A percentile compares a stretch with the other conserved stretches of the same genome.
Evolutionary conservation across 2,113 vertebrate species (phyloP).

Genomic region (Sorex araneus): DNA sequence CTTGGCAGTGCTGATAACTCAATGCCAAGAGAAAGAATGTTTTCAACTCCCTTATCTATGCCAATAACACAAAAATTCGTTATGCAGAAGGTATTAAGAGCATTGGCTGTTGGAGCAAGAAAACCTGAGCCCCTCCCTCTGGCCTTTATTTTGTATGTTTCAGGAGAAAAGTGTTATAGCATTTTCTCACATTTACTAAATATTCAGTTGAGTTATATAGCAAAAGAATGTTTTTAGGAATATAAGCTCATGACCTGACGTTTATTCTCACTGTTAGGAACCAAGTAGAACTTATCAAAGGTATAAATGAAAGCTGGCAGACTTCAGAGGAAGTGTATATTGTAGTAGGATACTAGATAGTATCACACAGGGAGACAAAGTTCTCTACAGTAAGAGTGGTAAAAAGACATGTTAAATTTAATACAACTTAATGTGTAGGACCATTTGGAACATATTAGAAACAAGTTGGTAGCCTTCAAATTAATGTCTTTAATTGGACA

Average conservation of each 20-base stretch:
- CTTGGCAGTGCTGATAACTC: not conserved
- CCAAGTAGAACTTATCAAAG: not conserved
- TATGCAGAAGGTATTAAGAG: not conserved
- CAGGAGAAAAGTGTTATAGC: too few species aligned
- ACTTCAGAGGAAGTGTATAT: not conserved
- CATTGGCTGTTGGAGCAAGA: not conserved
- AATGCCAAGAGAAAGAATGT: not conserved
- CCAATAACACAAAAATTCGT: not conserved
- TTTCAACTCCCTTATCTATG: not conserved
- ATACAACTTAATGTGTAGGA: not conserved
- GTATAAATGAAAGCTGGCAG: not conserved
- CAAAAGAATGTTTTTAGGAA: not conserved
- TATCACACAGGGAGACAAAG: not conserved
- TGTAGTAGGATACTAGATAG: too few species aligned
- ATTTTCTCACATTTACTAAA: not conserved
- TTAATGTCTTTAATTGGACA: too few species aligned
- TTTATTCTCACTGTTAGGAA: not conserved
- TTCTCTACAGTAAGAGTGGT: too few species aligned
- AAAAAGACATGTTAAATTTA: not conserved
- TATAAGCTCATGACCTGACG: not conserved
- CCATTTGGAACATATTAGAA: not conserved
- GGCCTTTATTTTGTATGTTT: not conserved
- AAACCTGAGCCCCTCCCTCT: not conserved
- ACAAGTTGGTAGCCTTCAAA: constrained; percentile 39
- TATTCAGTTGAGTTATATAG: not conserved